These are phyloP conservation scores for Tylochromis polylepis DNA, from an alignment of 2,113 vertebrate genomes.

Conservation along the genomic window DNA sequence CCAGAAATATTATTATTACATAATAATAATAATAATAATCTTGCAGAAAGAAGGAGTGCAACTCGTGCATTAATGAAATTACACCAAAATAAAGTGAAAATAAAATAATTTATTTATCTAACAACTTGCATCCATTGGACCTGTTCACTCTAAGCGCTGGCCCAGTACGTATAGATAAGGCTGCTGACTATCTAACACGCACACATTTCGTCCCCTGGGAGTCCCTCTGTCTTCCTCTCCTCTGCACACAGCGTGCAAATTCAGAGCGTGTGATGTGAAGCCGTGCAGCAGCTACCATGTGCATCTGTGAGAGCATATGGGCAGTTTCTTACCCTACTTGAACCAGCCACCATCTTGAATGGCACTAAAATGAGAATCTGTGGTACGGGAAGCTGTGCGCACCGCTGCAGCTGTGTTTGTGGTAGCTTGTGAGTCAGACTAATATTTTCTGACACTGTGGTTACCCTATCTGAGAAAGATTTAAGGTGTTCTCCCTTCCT, in stretches of 20 bases:
- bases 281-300: not conserved
- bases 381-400: not conserved
- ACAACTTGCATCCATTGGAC: not conserved
- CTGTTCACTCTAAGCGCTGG: not conserved
- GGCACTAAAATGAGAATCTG: not conserved
- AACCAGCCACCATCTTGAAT: conserved; percentile 13
- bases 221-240: not conserved
- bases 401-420: not conserved
- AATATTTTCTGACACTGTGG: not conserved
- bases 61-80: not conserved
- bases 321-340: not conserved
- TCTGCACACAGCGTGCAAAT: not conserved
- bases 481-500: not conserved
- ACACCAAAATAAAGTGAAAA: not conserved
- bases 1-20: not conserved
- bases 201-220: not conserved
- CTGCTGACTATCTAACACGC: not conserved
- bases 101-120: not conserved
- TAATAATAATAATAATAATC: not conserved
- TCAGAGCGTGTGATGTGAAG: not conserved
- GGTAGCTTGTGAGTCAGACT: not conserved
- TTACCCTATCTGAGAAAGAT: not conserved
- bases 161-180: not conserved
- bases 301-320: not conserved
- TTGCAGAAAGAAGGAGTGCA: not conserved